Base-by-base conservation (phyloP, 2,797 vertebrate genomes). In the Sebastes taczanowskii region DNA sequence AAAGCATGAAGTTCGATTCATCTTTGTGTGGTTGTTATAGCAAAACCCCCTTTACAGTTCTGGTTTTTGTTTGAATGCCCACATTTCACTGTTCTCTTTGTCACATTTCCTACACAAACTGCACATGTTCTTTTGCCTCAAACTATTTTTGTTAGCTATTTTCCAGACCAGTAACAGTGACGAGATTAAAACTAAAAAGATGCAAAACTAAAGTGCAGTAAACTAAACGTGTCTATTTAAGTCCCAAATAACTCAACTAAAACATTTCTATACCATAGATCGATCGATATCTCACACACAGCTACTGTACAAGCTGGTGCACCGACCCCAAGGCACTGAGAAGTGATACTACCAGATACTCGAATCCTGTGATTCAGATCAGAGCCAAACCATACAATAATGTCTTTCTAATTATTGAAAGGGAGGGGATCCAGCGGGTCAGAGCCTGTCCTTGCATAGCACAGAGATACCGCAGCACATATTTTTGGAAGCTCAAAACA, bases 361-460 rank as follows among this genome's bases (percentile, higher is more conserved):
- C 20, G 22, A 62, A 70, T 49, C 30, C 55, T 82, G 53, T 60
- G 73, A 70, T 70, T 66, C 73, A 66, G 49, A 82, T 74, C 56
- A 23, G 32, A 78, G 81, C 78, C 58, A 38, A 73, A 60, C 65
- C 72, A 71, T 34, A 30, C n/a, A 76, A 79, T 77, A 29, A 58
- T 79, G 23, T 77, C 46, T 46, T 27, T 63, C 46, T 55, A 59
- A 61, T 77, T 71, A 74, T 79, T 88, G 29, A 65, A 81, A 22
- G 53, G 2, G 55, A 85, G 67, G 52, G 8, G 49, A 70, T 72
- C 63, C 56, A 42, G 25, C 84, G 78, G 78, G 89, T 89, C 66
- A 52, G 70, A 79, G n/a, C 88, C 9, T 32, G 85, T 88, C 80
- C 64, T 71, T 30, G 70, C 68, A 71, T 64, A 79, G 77, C 74